Base-by-base conservation (phyloP, 2,113 vertebrate species). In the Pelvicachromis taeniatus region DNA sequence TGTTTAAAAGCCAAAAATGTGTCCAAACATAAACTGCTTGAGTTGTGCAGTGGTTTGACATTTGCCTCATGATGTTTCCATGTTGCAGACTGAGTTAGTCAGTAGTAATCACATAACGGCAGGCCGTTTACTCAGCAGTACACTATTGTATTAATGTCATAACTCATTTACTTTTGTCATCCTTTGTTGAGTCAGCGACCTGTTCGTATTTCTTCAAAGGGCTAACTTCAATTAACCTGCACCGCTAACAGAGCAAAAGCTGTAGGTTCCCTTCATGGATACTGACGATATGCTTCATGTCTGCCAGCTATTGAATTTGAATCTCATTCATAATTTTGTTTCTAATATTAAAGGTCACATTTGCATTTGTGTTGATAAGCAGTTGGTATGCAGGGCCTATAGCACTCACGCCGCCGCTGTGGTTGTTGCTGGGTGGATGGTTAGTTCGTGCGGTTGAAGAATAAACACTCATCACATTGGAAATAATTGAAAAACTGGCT, bases 311-410 rank as follows among this genome's bases (percentile, higher is more conserved):
- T 93, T 95, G 93, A 94, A 94, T 93, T 65, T 88, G 89, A 92
- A 91, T 91, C 89, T 87, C 93, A 93, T 95, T 96, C 93, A 93
- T 94, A 92, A 93, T 94, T 95, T 95, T 93, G 89, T 93, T 94
- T 94, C 92, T 90, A 87, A 92, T 93, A 93, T 89, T 91, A 96
- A 96, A 96, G 95, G 95, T 95, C 92, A 94, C 93, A 95, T 96
- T 96, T 94, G 95, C 95, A 96, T 96, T 92, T 79, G 85, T 87
- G 93, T 94, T 95, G 93, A 94, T 95, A 94, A 91, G 94, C 83
- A 90, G 89, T 94, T 94, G 83, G 89, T 92, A 93, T 93, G 82
- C 92, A 79, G 79, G 61, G 83, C 92, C 83, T 83, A 86, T 80
- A 87, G 80, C 77, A 8, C 83, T 59, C 10, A 14, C 4, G 19